Percentiles rank a stretch among this genome's conserved stretches.
Evolutionary conservation across 2,888 invertebrate species (phyloP).

Genomic region (Drosophila neoperkinsi): DNA sequence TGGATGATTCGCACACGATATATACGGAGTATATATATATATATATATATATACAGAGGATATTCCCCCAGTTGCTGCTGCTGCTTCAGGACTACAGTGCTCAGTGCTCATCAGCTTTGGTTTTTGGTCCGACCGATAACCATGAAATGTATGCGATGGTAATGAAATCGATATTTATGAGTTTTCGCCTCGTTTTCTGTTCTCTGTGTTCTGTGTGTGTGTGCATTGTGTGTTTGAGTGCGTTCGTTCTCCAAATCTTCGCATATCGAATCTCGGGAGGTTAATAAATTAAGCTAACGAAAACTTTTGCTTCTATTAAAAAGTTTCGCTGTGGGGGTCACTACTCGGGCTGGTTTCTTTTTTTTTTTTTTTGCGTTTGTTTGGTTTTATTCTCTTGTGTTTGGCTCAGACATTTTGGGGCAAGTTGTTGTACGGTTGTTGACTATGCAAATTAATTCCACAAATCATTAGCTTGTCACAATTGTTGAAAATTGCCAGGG

Average conservation of each 20-base stretch:
- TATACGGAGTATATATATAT: slow-evolving; percentile 12
- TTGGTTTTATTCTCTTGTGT: slow-evolving; percentile 4
- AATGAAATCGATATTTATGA: slow-evolving; percentile 82
- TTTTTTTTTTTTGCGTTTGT: slow-evolving; percentile 1
- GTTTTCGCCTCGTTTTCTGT: slow-evolving; percentile 42
- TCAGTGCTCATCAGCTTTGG: slow-evolving; percentile 42
- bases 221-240: slow-evolving; percentile 35
- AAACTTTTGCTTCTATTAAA: slow-evolving; percentile 74
- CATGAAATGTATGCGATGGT: slow-evolving; percentile 72
- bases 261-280: slow-evolving; percentile 74
- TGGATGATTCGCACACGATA: slow-evolving; percentile 74
- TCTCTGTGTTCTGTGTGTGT: slow-evolving; percentile 16
- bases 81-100: slow-evolving; percentile 5
- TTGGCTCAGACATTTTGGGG: slow-evolving; percentile 5
- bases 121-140: slow-evolving; percentile 52
- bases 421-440: slow-evolving; percentile 17
- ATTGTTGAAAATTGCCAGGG: slow-evolving; percentile 24
- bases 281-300: slow-evolving; percentile 75
- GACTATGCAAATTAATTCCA: slow-evolving; percentile 49
- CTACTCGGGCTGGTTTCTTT: neutral
- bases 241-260: slow-evolving; percentile 35
- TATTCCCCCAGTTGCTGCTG: slow-evolving; percentile 8
- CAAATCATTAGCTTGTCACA: slow-evolving; percentile 58
- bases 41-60: neutral
- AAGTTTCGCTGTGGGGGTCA: slow-evolving; percentile 57